A percentile compares a stretch with the other conserved stretches of the same genome.
These are phyloP conservation scores for Eupithecia insigniata DNA, from an alignment of 2,888 invertebrate genomes.

Conservation along the genomic window DNA sequence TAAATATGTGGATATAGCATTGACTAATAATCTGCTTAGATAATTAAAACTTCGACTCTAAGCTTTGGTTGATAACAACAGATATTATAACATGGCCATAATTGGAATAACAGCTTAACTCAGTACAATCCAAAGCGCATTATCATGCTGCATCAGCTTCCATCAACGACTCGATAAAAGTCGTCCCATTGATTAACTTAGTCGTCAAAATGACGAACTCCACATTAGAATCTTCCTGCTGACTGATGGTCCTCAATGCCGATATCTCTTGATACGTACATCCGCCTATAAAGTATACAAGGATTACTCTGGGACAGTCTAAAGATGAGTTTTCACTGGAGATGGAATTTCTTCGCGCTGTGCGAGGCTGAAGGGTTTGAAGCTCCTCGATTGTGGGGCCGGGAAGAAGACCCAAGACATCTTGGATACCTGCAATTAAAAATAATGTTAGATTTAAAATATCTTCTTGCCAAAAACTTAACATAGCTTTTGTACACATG, in stretches of 20 bases:
- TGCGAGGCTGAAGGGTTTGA: slow-evolving; percentile 84
- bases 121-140: background rate
- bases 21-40: background rate
- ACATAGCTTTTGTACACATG: too few relatives aligned
- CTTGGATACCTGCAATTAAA: slow-evolving; percentile 86
- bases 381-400: slow-evolving; percentile 89
- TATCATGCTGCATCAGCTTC: slow-evolving; percentile 65
- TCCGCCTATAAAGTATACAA: slow-evolving; percentile 98
- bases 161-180: slow-evolving; percentile 91
- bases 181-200: slow-evolving; percentile 94
- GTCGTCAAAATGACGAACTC: slow-evolving; percentile 96
- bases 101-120: background rate
- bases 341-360: slow-evolving; percentile 83
- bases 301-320: slow-evolving; percentile 88
- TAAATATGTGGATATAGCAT: slow-evolving; percentile 4
- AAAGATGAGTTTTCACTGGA: slow-evolving; percentile 84
- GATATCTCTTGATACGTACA: slow-evolving; percentile 97
- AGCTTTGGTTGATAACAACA: slow-evolving; percentile 3
- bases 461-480: too few relatives aligned
- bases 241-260: slow-evolving; percentile 88
- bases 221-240: slow-evolving; percentile 91
- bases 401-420: slow-evolving; percentile 92
- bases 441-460: too few relatives aligned
- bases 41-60: background rate
- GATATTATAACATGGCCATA: background rate